Base-by-base conservation (phyloP, 2,797 vertebrate genomes). In the Gymnocypris eckloni region DNA sequence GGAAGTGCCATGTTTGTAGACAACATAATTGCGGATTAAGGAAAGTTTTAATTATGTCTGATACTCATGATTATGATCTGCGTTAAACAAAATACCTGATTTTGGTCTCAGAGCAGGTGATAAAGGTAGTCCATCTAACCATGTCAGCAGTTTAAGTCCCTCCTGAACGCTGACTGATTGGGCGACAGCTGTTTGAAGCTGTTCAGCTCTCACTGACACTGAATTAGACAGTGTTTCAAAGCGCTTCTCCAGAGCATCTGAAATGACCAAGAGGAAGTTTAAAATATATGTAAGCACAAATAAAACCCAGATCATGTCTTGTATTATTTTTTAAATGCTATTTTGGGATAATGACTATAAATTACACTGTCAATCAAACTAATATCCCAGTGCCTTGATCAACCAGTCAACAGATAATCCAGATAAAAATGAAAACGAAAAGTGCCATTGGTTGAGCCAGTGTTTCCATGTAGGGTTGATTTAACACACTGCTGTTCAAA, bases 131-230 rank as follows among this genome's bases (percentile, higher is more conserved):
- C 96, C 93, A 52, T 96, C 94, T 87, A 99, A 93, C 13, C 97
- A 98, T 86, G 95, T 92, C 1, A 98, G 89, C 83, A 99, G 95
- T 86, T 96, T 97, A 87, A 99, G 94, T 6, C 97, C 97, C 91
- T 99, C 98, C 91, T 99, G 98, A 59, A 98, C 97, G 0, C 96
- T 99, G 91, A 98, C 97, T 1, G 98, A 99, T 91, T 97, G 98
- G 20, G 98, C 97, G 1, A 99, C 96, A 22, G 97, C 96, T 52
- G 98, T 99, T 94, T 99, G 98, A 76, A 99, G 95, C 89, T 97
- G 94, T 89, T 97, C 95, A 0, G 97, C 97, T 61, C 96, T 96
- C 50, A 96, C 94, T 0, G 96, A 96, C 86, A 98, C 95, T 1
- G 94, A 95, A 18, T 92, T 90, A 0, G 97, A 98, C 18, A 99